Percentiles rank a stretch among this genome's conserved stretches.
Evolutionary conservation across 2,113 vertebrate genomes (phyloP).

Genomic region (Rhinopithecus roxellana): DNA sequence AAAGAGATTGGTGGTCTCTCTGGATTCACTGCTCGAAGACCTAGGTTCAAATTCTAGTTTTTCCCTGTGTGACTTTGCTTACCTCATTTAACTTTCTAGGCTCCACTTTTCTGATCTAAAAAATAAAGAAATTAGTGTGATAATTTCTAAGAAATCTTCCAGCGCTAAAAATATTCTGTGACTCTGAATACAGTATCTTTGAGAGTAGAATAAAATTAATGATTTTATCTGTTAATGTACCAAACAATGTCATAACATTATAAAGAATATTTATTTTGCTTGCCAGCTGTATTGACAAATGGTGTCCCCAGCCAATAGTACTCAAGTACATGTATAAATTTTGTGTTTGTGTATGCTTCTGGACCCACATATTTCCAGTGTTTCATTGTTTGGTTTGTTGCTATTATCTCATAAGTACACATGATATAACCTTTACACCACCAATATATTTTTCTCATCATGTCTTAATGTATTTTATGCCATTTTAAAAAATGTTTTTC

Average conservation of each 20-base stretch:
- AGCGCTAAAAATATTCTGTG: conserved; percentile 17
- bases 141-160: not conserved
- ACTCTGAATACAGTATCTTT: conserved; percentile 33
- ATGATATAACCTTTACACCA: not conserved
- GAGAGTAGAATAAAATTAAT: not conserved
- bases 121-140: not conserved
- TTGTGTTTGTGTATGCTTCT: not conserved
- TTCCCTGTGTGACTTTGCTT: not conserved
- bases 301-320: not conserved
- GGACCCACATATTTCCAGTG: not conserved
- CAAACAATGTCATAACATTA: not conserved
- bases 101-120: conserved; percentile 22
- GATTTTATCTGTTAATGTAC: not conserved
- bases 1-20: not conserved
- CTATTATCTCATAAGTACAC: not conserved
- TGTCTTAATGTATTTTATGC: not conserved
- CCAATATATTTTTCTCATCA: not conserved
- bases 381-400: not conserved
- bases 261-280: not conserved
- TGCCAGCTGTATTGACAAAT: not conserved
- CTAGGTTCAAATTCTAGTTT: not conserved
- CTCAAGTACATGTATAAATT: not conserved
- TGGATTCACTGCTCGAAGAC: not conserved
- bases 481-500: conserved; percentile 9
- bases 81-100: not conserved